Conservation (phyloP, 2,113 vertebrate genomes). For the Etia nguti region DNA sequence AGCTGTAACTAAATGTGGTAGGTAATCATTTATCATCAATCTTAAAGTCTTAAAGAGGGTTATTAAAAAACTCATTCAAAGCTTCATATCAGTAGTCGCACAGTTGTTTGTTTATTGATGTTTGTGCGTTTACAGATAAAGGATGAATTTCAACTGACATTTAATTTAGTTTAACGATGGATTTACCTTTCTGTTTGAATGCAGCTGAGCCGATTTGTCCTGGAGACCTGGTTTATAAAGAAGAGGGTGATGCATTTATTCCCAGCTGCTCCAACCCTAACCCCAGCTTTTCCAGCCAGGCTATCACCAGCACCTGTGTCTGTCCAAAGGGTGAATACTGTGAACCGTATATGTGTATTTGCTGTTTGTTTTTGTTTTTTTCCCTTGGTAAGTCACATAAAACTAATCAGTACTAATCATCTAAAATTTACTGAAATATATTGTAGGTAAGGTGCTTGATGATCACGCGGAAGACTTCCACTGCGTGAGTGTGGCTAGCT, state of each 20-base stretch:
- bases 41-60: neutral
- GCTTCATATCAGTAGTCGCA: neutral
- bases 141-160: neutral
- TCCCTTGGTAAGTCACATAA: neutral
- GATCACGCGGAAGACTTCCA: constrained; percentile 9
- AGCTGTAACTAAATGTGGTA: constrained; percentile 34
- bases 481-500: constrained; percentile 38
- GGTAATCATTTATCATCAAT: neutral
- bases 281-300: neutral
- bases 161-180: neutral
- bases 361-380: neutral
- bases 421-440: neutral
- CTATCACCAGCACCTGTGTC: constrained; percentile 48
- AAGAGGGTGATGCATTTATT: constrained; percentile 40
- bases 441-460: constrained; percentile 60
- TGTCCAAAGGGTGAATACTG: constrained; percentile 48
- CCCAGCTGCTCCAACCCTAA: constrained; percentile 63
- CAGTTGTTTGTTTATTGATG: neutral
- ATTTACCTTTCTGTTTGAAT: neutral
- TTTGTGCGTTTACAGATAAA: rapidly evolving
- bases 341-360: neutral
- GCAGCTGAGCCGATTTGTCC: constrained; percentile 49
- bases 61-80: neutral
- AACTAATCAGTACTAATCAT: neutral
- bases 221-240: constrained; percentile 46